These are phyloP conservation scores for Chaetodon trifascialis DNA, from an alignment of 2,113 vertebrate genomes.

Conservation along the genomic window DNA sequence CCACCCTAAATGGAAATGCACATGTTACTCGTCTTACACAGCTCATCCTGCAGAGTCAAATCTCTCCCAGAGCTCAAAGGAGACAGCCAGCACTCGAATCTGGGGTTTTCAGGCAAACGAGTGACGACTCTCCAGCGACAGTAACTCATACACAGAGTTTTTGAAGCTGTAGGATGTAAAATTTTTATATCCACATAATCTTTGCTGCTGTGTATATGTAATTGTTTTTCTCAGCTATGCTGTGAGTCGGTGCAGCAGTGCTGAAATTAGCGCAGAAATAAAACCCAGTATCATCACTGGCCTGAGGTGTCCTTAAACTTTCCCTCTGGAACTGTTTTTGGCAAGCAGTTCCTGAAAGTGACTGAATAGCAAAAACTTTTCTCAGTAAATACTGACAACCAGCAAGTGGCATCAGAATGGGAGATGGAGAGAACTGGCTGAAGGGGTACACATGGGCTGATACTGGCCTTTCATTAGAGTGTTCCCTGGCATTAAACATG, in stretches of 20 bases:
- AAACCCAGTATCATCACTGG: background rate
- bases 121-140: background rate
- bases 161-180: background rate
- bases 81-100: background rate
- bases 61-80: background rate
- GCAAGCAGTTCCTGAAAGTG: background rate
- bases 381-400: background rate
- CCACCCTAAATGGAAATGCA: background rate
- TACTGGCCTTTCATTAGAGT: background rate
- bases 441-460: background rate
- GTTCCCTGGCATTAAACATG: background rate
- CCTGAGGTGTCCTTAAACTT: background rate
- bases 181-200: background rate
- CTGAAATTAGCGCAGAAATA: background rate
- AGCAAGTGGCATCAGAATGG: background rate
- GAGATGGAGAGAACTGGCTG: background rate
- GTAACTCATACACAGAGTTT: background rate
- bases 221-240: background rate
- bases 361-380: background rate
- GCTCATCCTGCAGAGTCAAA: background rate
- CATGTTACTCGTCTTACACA: background rate
- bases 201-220: background rate
- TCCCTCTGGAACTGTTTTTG: background rate
- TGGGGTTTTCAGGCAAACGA: background rate
- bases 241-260: background rate